Percentiles rank a stretch among this genome's conserved stretches.
These are phyloP conservation scores for Mus pahari DNA, from an alignment of 2,113 vertebrate species.

Conservation along the genomic window DNA sequence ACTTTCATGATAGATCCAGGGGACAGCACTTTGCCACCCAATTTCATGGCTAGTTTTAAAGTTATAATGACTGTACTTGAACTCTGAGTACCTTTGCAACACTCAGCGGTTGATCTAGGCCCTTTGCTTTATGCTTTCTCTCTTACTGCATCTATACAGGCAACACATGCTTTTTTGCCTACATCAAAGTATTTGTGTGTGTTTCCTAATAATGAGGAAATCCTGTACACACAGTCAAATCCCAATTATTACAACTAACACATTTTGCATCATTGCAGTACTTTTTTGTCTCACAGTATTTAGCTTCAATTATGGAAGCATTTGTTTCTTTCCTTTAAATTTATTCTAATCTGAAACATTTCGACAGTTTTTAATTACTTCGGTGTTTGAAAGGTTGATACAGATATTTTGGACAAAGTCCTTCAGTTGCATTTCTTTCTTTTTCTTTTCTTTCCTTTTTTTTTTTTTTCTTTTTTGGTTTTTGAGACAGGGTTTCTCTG, in stretches of 20 bases:
- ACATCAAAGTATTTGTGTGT: neutral
- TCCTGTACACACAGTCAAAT: neutral
- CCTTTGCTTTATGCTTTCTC: neutral
- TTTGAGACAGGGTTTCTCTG: too few relatives aligned
- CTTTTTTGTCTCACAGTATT: neutral
- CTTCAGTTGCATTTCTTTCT: neutral
- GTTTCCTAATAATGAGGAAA: conserved; percentile 12
- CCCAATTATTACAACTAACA: neutral
- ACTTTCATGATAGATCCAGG: neutral
- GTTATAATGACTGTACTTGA: neutral
- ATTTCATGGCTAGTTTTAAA: neutral
- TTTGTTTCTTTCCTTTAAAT: conserved; percentile 12
- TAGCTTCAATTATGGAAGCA: neutral
- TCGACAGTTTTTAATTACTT: conserved; percentile 52
- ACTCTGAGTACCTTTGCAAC: neutral
- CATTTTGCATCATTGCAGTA: neutral
- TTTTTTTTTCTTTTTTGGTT: too few relatives aligned
- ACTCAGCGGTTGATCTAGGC: neutral
- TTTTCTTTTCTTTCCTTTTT: too few relatives aligned
- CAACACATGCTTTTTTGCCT: neutral
- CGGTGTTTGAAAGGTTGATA: neutral
- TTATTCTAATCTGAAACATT: conserved; percentile 16
- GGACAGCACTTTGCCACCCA: neutral
- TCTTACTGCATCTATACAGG: neutral
- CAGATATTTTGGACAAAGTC: neutral